Percentiles rank a stretch among this genome's conserved stretches.
phyloP scores from a whole-genome alignment of 1,140 invertebrate species.

The Ceratina japonica region DNA sequence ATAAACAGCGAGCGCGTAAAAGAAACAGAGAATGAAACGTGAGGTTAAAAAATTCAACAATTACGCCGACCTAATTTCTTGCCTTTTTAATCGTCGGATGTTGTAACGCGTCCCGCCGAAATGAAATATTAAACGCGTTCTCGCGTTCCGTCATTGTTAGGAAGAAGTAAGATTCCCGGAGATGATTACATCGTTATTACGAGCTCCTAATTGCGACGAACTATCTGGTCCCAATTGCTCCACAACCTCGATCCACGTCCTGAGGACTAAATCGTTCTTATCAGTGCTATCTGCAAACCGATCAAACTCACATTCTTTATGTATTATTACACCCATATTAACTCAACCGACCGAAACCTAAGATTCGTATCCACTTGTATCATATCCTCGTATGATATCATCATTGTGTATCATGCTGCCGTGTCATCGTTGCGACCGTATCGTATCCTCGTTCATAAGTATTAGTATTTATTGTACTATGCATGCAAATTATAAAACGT shows the following conservation, averaged over 20 bases:
- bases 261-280: slow-evolving; percentile 3
- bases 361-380: too few species aligned
- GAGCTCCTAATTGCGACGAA: slow-evolving; percentile 32
- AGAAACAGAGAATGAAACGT: neutral
- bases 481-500: too few species aligned
- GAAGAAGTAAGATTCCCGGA: neutral
- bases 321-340: slow-evolving; percentile 51
- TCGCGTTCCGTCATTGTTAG: slow-evolving; percentile 5
- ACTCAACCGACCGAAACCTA: neutral
- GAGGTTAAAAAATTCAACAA: slow-evolving; percentile 27
- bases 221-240: slow-evolving; percentile 50
- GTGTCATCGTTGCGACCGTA: too few species aligned
- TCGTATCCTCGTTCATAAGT: too few species aligned
- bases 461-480: too few species aligned
- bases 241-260: slow-evolving; percentile 44
- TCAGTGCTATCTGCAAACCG: slow-evolving; percentile 31
- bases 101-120: slow-evolving; percentile 16
- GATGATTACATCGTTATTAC: slow-evolving; percentile 45
- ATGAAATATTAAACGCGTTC: slow-evolving; percentile 40
- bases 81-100: slow-evolving; percentile 34
- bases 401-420: too few species aligned
- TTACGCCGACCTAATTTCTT: slow-evolving; percentile 24
- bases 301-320: slow-evolving; percentile 35
- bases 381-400: too few species aligned
- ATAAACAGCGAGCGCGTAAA: neutral